Base-by-base conservation (phyloP, 2,888 invertebrate genomes). In the Synanthedon vespiformis region DNA sequence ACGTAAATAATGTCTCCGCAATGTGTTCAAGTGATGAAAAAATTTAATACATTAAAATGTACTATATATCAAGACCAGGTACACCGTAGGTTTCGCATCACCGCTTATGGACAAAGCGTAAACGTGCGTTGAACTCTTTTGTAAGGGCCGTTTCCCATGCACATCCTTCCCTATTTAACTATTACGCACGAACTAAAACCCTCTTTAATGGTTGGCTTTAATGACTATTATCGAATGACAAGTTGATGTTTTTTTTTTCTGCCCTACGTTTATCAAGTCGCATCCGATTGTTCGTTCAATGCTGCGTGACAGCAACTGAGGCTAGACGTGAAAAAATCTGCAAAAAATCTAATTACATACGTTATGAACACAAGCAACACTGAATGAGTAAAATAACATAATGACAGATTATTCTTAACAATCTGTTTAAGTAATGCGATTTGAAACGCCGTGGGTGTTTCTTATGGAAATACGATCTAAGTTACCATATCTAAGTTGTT, bases 91-190 rank as follows among this genome's bases (percentile, higher is more conserved):
- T 68, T 74, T 72, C 77, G 77, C 78, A 68, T 66, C 70, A 77
- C 64, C 71, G 77, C 65, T 58, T 70, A 62, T 67, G 69, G 70
- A 80, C 77, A 82, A 79, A 77, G 75, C 75, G 85, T 78, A 63
- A 61, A 71, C 77, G 85, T 79, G 82, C 86, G 85, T 87, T 87
- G 86, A 87, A 87, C 85, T 86, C 87, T 86, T 87, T 86, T 84
- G 68, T 80, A 85, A 79, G 84, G 82, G 81, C 76, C 72, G 62
- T 59, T 70, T 75, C 77, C 72, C 76, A 73, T 73, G 72, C 74
- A 70, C 73, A 67, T 69, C 73, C 74, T 68, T 66, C 60, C 55
- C 57, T 44, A 48, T 48, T 34, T 18, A 16, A 12, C 16, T 48
- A 18, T 16, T 48, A 48, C 40, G 13, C 4, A 18, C 18, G 70